Conservation (phyloP, 2,797 vertebrate genomes). For the Nasua narica region DNA sequence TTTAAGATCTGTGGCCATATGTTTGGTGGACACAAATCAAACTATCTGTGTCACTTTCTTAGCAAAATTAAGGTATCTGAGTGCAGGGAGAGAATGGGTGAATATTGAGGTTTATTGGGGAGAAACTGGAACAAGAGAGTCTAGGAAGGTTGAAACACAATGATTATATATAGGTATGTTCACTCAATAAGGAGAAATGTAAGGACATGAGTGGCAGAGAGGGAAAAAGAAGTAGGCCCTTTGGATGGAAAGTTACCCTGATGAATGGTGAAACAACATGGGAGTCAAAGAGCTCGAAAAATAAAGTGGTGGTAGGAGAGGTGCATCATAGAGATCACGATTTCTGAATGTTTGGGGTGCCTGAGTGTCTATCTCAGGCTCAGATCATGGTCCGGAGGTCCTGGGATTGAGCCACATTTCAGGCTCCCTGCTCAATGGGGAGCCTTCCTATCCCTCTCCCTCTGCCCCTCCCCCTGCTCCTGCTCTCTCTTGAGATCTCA, state of each 20-base stretch:
- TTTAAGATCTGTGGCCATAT: not conserved
- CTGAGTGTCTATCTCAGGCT: not conserved
- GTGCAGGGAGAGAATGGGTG: not conserved
- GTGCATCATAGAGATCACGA: fast-evolving
- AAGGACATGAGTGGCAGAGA: not conserved
- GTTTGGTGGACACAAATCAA: not conserved
- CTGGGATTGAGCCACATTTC: not conserved
- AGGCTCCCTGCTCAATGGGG: too few species aligned
- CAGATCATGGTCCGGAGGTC: not conserved
- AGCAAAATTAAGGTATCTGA: not conserved
- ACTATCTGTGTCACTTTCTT: not conserved
- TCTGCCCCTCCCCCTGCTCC: not conserved
- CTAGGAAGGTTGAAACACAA: not conserved
- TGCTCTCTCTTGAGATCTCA: too few species aligned
- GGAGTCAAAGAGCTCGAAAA: not conserved
- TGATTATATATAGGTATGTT: too few species aligned
- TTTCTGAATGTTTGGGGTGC: not conserved
- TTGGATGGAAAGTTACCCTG: not conserved
- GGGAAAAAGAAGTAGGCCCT: not conserved
- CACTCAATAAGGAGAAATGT: not conserved
- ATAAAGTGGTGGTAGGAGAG: not conserved
- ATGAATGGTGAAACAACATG: not conserved
- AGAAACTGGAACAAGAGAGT: not conserved
- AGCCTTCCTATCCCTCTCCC: not conserved
- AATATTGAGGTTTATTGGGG: not conserved